Base-by-base conservation (phyloP, 30 jellyfish, hydroid and myxozoan species). In the Chrysaora quinquecirrha region DNA sequence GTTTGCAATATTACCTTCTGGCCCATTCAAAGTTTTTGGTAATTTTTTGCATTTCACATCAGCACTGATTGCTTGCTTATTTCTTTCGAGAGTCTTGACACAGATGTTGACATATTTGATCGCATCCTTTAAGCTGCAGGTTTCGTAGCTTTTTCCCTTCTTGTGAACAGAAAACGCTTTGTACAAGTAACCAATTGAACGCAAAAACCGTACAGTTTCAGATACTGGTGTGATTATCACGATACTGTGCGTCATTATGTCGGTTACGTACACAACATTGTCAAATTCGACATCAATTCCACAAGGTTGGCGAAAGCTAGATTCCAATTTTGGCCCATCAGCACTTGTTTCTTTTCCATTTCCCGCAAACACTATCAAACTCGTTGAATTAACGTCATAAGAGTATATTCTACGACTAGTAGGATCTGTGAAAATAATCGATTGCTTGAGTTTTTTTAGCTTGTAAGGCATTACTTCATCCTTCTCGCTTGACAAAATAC, bases 1-100 rank as follows among this genome's bases (percentile, higher is more conserved):
- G 20, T 19, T n/a, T 1, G 84, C 68, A 28, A 71, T 71, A 48
- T 23, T n/a, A 1, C 84, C 84, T 34, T 71, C 34, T 19, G 84
- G 71, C 7, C 84, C 84, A 71, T 46, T 71, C 25, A 71, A 30
- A 0, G 7, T 38, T 3, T 34, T 46, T 43, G 73, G 73, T 4
- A 30, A 18, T 1, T 19, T 29, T 24, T 9, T 43, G 9, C 12
- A 9, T 6, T 16, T 16, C 9, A 43, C 16, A 43, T 43, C 58
- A 43, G 9, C 16, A 43, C 16, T 6, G 9, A 43, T 43, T 6
- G 9, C 16, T 9, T 16, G 58, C 58, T 43, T 16, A 43, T 43
- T 43, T 6, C 16, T 16, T 43, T 43, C 58, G 9, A 43, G 16
- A 43, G 16, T 9, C 58, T 43, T 43, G 58, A 9, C 12, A 16